Base-by-base conservation (phyloP, 2,888 invertebrate genomes). In the Drosophila colorata region DNA sequence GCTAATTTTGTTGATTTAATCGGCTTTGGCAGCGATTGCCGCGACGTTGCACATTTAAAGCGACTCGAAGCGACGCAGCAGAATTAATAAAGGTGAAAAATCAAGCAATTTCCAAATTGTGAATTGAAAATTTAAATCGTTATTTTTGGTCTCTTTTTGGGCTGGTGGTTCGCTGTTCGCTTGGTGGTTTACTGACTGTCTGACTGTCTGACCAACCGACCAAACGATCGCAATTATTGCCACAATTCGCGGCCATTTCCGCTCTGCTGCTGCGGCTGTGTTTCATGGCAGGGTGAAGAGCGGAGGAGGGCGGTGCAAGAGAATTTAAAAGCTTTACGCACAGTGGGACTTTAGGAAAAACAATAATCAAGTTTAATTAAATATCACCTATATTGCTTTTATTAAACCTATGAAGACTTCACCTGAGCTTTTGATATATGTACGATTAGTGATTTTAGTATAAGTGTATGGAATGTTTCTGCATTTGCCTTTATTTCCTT, bases 181-280 rank as follows among this genome's bases (percentile, higher is more conserved):
- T 38, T 43, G 20, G 43, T 67, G 46, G 28, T 9, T 28, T 28
- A 57, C 65, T 70, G 37, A 40, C 41, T 35, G 44, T 7, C 65
- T 70, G 37, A 40, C 41, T 35, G 44, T 7, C 16, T 58, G 41
- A 11, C 20, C 52, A 41, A 40, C 41, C 31, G 52, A 69, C 58
- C 75, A 46, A 75, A 49, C 60, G 63, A 74, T 59, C 49, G 67
- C 59, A 70, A 72, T 71, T 77, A 75, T 74, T 77, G 80, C 87
- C 64, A 86, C 83, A 78, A 75, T 80, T 83, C 76, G 76, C 61
- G 73, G 72, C 74, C 76, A 72, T 87, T 85, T 88, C 87, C 81
- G 84, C 73, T 86, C 63, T 35, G 57, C 25, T 49, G 49, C 52
- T 58, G 73, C 59, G 60, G 66, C 59, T 61, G 69, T 52, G 70